phyloP scores from a whole-genome alignment of 2,888 invertebrate species.

The Auanema freiburgensis region DNA sequence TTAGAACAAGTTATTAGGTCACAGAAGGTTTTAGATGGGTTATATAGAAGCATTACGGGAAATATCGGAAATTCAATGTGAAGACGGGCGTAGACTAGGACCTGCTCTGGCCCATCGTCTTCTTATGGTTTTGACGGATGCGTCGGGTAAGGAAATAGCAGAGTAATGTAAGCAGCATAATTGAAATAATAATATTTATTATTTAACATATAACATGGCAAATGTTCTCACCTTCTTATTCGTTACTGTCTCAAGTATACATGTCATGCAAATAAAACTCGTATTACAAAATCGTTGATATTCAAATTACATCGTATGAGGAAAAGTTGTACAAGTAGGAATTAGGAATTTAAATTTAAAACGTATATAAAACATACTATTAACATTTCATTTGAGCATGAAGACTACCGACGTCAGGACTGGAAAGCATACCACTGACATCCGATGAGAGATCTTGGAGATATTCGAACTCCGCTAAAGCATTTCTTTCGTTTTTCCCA shows the following conservation, averaged over 20 bases:
- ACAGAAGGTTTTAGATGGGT: conserved; percentile 25
- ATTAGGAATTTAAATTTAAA: no score
- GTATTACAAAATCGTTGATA: no score
- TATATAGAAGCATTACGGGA: conserved; percentile 30
- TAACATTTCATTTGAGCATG: no score
- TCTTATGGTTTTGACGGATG: conserved; percentile 35
- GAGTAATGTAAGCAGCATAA: conserved; percentile 18
- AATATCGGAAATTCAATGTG: conserved; percentile 26
- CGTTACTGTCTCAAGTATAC: no score
- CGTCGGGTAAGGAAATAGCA: conserved; percentile 29
- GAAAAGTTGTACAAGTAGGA: no score
- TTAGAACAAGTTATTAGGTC: background rate
- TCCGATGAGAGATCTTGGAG: conserved; percentile 50
- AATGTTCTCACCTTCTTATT: no score
- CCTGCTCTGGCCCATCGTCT: conserved; percentile 38
- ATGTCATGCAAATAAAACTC: no score
- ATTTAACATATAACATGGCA: no score
- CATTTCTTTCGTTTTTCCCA: conserved; percentile 38
- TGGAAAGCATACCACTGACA: conserved; percentile 41
- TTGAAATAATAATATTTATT: no score
- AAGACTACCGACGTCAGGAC: conserved; percentile 28
- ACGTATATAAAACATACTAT: no score
- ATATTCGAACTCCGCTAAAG: conserved; percentile 46
- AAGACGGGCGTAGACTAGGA: conserved; percentile 32
- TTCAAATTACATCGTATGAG: no score